Evolutionary conservation across 92 coral and sea anemone species (phyloP).

Genomic region (Epizoanthus ramosus): DNA sequence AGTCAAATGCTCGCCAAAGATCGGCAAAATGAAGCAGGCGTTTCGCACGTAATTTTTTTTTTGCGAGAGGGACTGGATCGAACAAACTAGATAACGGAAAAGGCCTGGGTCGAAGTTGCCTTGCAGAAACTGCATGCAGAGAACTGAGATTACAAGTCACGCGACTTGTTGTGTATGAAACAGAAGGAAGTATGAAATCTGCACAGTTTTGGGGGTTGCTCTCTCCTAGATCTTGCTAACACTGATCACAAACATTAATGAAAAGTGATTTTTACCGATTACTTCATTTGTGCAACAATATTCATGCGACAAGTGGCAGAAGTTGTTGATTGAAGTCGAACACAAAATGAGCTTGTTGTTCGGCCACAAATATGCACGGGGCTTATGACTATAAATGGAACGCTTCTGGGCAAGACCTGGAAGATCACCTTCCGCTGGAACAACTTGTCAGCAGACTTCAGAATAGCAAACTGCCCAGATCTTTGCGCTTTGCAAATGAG

Average conservation of each 20-base stretch:
- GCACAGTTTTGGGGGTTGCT: neutral
- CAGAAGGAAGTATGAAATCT: too few species aligned
- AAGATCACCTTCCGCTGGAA: neutral
- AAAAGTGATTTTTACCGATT: neutral
- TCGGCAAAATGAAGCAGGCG: too few species aligned
- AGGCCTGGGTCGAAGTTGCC: too few species aligned
- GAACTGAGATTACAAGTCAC: too few species aligned
- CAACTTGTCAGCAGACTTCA: slow-evolving; percentile 29
- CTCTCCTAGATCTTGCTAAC: neutral
- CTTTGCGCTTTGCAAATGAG: slow-evolving; percentile 51
- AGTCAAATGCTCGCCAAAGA: too few species aligned
- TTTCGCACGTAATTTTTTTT: too few species aligned
- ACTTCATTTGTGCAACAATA: neutral
- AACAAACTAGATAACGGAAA: too few species aligned
- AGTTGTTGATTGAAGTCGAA: neutral
- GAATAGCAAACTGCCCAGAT: slow-evolving; percentile 46
- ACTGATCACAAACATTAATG: neutral
- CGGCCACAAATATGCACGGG: slow-evolving; percentile 31
- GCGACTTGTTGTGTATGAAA: too few species aligned
- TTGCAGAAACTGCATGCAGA: too few species aligned
- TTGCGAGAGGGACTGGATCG: too few species aligned
- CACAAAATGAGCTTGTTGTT: neutral
- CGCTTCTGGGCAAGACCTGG: neutral
- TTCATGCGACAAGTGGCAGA: neutral
- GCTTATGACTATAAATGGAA: slow-evolving; percentile 15